Evolutionary conservation across 1,140 invertebrate species (phyloP).

Genomic region (Oncopodura yosiiana): DNA sequence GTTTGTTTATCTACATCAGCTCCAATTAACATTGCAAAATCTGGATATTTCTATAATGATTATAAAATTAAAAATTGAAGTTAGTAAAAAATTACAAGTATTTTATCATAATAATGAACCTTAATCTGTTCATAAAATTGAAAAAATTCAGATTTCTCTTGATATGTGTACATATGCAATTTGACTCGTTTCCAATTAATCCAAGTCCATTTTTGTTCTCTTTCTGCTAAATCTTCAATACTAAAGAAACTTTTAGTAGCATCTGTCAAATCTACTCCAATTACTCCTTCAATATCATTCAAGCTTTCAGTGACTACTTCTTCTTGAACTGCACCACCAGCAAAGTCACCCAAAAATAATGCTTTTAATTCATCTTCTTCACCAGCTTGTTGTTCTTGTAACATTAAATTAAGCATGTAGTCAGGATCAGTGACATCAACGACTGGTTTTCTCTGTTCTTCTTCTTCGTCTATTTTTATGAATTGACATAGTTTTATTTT

Average conservation of each 20-base stretch:
- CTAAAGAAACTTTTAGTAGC: slow-evolving; percentile 26
- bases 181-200: slow-evolving; percentile 24
- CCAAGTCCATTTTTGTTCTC: slow-evolving; percentile 16
- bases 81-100: background rate
- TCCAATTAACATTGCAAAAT: slow-evolving; percentile 28
- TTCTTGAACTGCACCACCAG: slow-evolving; percentile 11
- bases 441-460: background rate
- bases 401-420: slow-evolving; percentile 5
- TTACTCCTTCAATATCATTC: slow-evolving; percentile 18
- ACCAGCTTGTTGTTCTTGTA: slow-evolving; percentile 10
- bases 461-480: background rate
- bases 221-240: slow-evolving; percentile 14
- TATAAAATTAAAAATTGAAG: background rate
- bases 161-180: slow-evolving; percentile 29
- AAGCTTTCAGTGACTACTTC: slow-evolving; percentile 18
- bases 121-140: slow-evolving; percentile 20
- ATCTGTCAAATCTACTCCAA: slow-evolving; percentile 23
- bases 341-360: slow-evolving; percentile 6
- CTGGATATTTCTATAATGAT: slow-evolving; percentile 25
- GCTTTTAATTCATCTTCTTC: slow-evolving; percentile 23
- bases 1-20: slow-evolving; percentile 18
- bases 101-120: slow-evolving; percentile 1
- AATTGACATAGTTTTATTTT: background rate
- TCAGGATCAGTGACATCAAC: background rate
- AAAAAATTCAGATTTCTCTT: slow-evolving; percentile 26